phyloP scores from a whole-genome alignment of 53 echinoderm and acorn worm genomes.

The Zoroaster sp. region DNA sequence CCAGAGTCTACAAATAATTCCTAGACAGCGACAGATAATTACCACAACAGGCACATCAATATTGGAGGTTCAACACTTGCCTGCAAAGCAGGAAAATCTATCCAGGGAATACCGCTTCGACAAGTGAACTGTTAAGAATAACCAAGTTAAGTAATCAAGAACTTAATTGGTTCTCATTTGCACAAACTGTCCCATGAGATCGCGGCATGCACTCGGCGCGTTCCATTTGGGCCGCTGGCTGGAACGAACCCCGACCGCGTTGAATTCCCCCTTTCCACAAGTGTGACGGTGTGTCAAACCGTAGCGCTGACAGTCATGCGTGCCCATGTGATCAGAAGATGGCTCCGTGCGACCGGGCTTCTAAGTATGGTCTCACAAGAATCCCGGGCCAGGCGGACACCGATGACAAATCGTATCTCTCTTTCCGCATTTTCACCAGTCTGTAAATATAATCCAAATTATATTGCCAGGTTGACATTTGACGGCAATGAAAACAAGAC shows the following conservation, averaged over 20 bases:
- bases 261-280: neutral
- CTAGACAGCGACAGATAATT: neutral
- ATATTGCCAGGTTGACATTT: no score
- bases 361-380: neutral
- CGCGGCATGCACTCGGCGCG: neutral
- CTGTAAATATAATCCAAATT: neutral
- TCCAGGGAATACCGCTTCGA: neutral
- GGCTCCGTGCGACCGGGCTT: neutral
- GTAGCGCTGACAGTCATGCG: no score
- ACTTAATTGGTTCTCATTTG: constrained; percentile 12
- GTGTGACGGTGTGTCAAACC: neutral
- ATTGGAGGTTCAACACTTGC: neutral
- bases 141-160: neutral
- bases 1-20: neutral
- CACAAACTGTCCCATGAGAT: neutral
- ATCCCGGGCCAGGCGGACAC: neutral
- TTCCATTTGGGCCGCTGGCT: neutral
- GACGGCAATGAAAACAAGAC: no score
- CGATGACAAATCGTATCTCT: neutral
- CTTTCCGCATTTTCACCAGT: neutral
- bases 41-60: neutral
- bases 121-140: neutral
- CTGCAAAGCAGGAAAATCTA: neutral
- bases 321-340: neutral
- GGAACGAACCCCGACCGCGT: neutral